A percentile compares a stretch with the other conserved stretches of the same genome.
Conservation (phyloP, 2,888 invertebrate genomes). For the Apocheima hispidaria region DNA sequence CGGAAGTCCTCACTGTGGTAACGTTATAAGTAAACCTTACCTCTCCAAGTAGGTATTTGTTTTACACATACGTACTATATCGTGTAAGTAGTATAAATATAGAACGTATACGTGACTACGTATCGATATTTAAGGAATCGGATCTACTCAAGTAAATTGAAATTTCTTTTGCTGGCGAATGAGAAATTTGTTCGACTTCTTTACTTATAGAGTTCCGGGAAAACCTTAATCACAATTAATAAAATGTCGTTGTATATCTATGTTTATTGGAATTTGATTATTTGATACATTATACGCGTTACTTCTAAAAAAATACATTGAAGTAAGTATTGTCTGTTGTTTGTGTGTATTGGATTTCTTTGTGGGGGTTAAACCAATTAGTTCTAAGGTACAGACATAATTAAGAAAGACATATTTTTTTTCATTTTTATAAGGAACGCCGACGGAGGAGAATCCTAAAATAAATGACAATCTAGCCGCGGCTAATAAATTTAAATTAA, state of each 20-base stretch:
- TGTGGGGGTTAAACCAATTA: too few relatives aligned
- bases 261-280: neutral
- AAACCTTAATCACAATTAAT: slow-evolving; percentile 7
- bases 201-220: neutral
- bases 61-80: neutral
- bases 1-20: neutral
- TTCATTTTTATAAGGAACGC: too few relatives aligned
- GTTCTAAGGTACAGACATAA: too few relatives aligned
- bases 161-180: slow-evolving; percentile 4
- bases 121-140: slow-evolving; percentile 11
- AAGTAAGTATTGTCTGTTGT: too few relatives aligned
- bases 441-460: too few relatives aligned
- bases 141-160: slow-evolving; percentile 18
- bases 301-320: too few relatives aligned
- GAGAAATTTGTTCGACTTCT: neutral
- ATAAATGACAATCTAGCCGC: too few relatives aligned
- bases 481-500: too few relatives aligned
- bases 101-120: slow-evolving; percentile 4
- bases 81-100: neutral
- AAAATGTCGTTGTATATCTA: neutral
- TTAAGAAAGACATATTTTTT: too few relatives aligned
- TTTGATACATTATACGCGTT: too few relatives aligned
- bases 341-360: too few relatives aligned
- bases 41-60: neutral
- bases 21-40: neutral